These are phyloP conservation scores for Pangasius krempfi DNA, from an alignment of 2,797 vertebrate genomes.

Conservation along the genomic window DNA sequence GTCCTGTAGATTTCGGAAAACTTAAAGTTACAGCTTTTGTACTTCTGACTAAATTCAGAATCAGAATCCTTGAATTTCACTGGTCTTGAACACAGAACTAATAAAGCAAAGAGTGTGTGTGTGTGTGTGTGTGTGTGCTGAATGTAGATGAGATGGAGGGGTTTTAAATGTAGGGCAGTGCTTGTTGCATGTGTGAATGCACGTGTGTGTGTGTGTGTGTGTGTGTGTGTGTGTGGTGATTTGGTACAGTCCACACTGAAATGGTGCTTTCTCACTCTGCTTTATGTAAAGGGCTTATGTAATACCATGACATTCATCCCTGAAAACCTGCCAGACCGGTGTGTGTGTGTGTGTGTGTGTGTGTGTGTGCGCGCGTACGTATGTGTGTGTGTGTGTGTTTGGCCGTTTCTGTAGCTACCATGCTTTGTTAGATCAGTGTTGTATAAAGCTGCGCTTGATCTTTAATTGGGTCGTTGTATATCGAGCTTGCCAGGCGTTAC, in stretches of 20 bases:
- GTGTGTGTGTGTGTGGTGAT: slow-evolving; percentile 51
- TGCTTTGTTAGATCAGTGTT: slow-evolving; percentile 15
- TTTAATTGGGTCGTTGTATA: slow-evolving; percentile 34
- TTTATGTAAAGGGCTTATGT: slow-evolving; percentile 78
- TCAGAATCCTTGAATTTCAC: too few relatives aligned
- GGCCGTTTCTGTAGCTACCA: neutral
- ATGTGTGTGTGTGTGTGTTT: slow-evolving; percentile 36
- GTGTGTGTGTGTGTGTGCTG: slow-evolving; percentile 6
- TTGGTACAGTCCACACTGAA: slow-evolving; percentile 68
- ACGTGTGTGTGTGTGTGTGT: slow-evolving; percentile 33
- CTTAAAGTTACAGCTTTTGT: neutral
- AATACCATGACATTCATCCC: slow-evolving; percentile 71
- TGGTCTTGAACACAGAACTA: slow-evolving; percentile 3
- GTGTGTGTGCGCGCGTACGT: too few relatives aligned
- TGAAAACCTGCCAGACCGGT: slow-evolving; percentile 63
- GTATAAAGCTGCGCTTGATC: slow-evolving; percentile 3
- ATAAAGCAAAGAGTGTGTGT: neutral
- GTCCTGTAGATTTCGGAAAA: neutral
- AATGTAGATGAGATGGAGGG: slow-evolving; percentile 54
- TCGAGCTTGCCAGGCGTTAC: slow-evolving; percentile 17
- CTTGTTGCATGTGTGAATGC: neutral
- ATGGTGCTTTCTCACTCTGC: slow-evolving; percentile 58
- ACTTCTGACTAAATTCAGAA: neutral
- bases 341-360: slow-evolving; percentile 16
- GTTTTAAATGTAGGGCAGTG: slow-evolving; percentile 6